Conservation (phyloP, 2,888 invertebrate genomes). For the Himalopsyche anomala region DNA sequence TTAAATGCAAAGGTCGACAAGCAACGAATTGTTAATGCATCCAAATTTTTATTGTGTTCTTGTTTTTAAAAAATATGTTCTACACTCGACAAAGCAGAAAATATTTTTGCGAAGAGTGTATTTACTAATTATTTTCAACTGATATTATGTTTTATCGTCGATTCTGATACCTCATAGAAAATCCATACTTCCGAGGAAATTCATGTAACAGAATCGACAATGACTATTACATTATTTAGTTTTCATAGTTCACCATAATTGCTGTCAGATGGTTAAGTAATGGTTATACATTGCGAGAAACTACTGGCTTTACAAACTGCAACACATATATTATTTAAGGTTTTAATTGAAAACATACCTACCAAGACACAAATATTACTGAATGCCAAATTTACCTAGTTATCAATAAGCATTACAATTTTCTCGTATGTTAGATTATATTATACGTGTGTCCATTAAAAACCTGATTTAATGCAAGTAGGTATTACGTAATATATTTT, state of each 20-base stretch:
- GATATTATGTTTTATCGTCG: neutral
- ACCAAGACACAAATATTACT: constrained; percentile 5
- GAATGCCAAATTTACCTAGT: constrained; percentile 42
- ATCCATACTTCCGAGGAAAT: neutral
- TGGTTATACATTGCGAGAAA: neutral
- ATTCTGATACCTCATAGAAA: neutral
- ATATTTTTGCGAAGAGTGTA: constrained; percentile 2
- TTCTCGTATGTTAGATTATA: neutral
- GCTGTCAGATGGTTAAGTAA: neutral
- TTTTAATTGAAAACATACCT: too few species aligned
- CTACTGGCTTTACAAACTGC: neutral
- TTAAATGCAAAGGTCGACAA: constrained; percentile 44
- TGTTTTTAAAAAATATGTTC: neutral
- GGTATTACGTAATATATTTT: constrained; percentile 37
- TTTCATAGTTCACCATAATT: neutral
- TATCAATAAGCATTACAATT: constrained; percentile 35
- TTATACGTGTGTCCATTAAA: constrained; percentile 8
- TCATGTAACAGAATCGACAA: neutral
- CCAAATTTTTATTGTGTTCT: constrained; percentile 12
- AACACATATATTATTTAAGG: too few species aligned
- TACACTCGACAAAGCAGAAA: constrained; percentile 4
- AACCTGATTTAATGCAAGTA: constrained; percentile 13
- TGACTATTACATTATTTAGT: constrained; percentile 9
- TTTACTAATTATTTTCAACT: constrained; percentile 2
- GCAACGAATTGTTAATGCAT: constrained; percentile 42